Base-by-base conservation (phyloP, 2,113 vertebrate species). In the Quiscalus mexicanus region DNA sequence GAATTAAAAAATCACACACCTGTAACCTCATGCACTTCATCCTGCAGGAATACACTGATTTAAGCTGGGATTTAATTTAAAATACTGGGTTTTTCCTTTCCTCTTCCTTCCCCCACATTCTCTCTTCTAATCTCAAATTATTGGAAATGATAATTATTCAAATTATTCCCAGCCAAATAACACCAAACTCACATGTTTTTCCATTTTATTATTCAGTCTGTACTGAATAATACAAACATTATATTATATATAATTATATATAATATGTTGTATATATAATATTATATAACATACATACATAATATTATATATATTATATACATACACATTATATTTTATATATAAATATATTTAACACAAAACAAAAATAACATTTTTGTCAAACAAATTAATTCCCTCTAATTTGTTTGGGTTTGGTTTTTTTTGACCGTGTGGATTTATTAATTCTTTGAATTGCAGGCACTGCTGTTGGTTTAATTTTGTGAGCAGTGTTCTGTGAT, bases 361-460 rank as follows among this genome's bases (percentile, higher is more conserved):
- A 58, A 58, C 21, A 58, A 58, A 35, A 58, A n/a, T n/a, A n/a
- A n/a, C 9, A n/a, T 58, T 58, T 0, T 60, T 95, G 67, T 91
- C 76, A 89, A 55, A 82, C 67, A 97, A 96, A 93, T 60, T 92
- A 96, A 94, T 63, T 95, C 25, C 4, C 24, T 92, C 88, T 65
- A 47, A 80, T 92, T 85, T 91, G 59, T 96, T 79, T 83, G 62
- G 21, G 15, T 4, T 55, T 33, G 10, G 17, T 28, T 52, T 14
- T 2, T 17, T 78, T 27, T 33, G 22, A 71, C 49, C 14, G n/a
- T 78, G 73, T 69, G 52, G 67, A 47, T 83, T 39, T 78, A 82
- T 78, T 71, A 91, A 87, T 89, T 80, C 75, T 67, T 94, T 74
- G 71, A 85, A 74, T 90, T 76, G 81, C 71, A 64, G 47, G 69